Conservation (phyloP, 2,888 invertebrate species). For the Coremacera marginata region DNA sequence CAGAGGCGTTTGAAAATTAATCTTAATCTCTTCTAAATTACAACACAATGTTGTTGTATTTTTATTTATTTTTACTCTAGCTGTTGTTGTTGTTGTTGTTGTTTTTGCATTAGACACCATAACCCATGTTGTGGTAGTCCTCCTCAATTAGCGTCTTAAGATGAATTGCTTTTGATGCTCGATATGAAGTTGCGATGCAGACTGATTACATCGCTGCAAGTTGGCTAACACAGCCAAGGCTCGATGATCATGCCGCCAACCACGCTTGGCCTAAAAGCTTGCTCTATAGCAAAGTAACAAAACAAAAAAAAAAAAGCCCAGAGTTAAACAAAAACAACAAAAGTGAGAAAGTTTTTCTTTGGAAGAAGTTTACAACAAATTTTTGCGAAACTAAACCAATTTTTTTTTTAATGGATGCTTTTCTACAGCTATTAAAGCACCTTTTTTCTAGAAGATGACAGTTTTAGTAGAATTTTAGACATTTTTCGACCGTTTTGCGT, state of each 20-base stretch:
- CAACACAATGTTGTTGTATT: conserved; percentile 47
- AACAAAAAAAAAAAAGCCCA: no score
- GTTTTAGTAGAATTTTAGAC: no score
- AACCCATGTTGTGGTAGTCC: conserved; percentile 52
- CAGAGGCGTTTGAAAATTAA: conserved; percentile 55
- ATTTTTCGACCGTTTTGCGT: no score
- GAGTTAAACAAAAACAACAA: not conserved
- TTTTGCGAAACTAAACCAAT: not conserved
- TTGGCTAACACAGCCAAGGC: not conserved
- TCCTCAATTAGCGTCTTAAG: conserved; percentile 53
- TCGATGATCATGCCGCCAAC: not conserved
- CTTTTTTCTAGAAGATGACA: no score
- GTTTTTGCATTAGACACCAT: conserved; percentile 43
- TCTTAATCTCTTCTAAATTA: conserved; percentile 55
- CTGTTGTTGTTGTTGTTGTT: conserved; percentile 33
- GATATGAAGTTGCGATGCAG: conserved; percentile 50
- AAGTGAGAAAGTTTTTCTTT: conserved; percentile 23
- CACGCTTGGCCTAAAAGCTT: not conserved
- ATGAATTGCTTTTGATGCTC: conserved; percentile 51
- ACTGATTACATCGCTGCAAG: conserved; percentile 19
- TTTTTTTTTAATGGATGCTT: not conserved
- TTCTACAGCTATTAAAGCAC: not conserved
- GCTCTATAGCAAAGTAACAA: not conserved
- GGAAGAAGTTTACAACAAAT: conserved; percentile 24
- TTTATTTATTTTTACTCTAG: conserved; percentile 1